Conservation (phyloP, 2,113 vertebrate species). For the Arvicanthis niloticus region DNA sequence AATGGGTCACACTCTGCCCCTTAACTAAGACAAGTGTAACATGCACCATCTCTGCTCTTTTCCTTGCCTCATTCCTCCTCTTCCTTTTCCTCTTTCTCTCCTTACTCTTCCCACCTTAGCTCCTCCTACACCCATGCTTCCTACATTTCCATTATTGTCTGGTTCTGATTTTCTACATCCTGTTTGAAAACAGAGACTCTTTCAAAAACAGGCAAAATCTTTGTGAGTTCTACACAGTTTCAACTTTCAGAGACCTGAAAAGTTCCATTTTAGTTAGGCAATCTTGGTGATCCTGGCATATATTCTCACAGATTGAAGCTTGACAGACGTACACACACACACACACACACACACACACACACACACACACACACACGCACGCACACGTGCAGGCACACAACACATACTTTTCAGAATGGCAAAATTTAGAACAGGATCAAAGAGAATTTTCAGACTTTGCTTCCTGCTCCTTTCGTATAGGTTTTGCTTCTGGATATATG, state of each 20-base stretch:
- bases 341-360: neutral
- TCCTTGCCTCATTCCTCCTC: too few species aligned
- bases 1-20: neutral
- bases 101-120: too few species aligned
- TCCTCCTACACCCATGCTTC: neutral
- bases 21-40: slow-evolving; percentile 20
- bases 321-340: slow-evolving; percentile 9
- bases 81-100: too few species aligned
- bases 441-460: slow-evolving; percentile 63
- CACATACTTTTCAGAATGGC: neutral
- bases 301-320: neutral
- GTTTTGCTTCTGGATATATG: slow-evolving; percentile 68
- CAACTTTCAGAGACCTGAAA: slow-evolving; percentile 26
- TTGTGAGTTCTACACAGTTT: neutral
- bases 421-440: slow-evolving; percentile 68
- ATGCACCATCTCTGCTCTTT: too few species aligned
- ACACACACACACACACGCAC: neutral
- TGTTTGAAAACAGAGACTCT: slow-evolving; percentile 42
- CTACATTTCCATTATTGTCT: slow-evolving; percentile 62
- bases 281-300: slow-evolving; percentile 7
- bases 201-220: slow-evolving; percentile 35
- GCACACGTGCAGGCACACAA: neutral
- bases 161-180: slow-evolving; percentile 75
- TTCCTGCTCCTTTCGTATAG: slow-evolving; percentile 69
- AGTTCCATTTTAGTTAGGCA: neutral